Base-by-base conservation (phyloP, 2,888 invertebrate species). In the Liposcelis brunnea region DNA sequence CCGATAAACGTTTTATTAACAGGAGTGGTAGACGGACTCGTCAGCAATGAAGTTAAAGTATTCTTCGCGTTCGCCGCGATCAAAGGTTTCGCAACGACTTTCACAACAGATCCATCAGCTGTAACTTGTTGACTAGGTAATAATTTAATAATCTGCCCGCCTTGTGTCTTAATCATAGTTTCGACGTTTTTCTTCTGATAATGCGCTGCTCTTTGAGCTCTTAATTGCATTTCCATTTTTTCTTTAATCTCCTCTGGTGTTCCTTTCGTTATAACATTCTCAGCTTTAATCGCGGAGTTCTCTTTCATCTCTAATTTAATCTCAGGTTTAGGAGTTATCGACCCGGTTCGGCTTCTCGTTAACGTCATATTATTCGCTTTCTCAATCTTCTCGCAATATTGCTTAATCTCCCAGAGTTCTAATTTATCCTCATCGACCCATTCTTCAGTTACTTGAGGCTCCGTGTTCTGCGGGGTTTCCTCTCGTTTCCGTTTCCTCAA, bases 371-470 rank as follows among this genome's bases (percentile, higher is more conserved):
- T 47, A 16, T 46, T 45, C 21, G 31, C 35, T 11, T 44, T 33
- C 37, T 47, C 43, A 12, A 47, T 15, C 72, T 75, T 78, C 62
- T 91, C 90, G 16, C 86, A 86, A 60, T 89, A 91, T 56, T 84
- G 80, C 56, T 87, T 87, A 49, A 95, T 91, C 66, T 95, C 94
- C 94, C 94, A 95, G 33, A 97, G 64, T 59, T 95, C 94, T 37
- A 97, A 65, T 59, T 87, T 85, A 52, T 93, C 91, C 63, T 97
- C 95, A 53, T 91, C 90, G 0, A 93, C 83, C 95, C 95, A 95
- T 57, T 86, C 85, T 63, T 95, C 94, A 0, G 81, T 76, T 10
- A 94, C 87, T 68, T 90, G 87, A 1, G 95, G 94, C 59, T 93
- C 91, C 6, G 86, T 89, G 57, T 85, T 86, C 60, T 89, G 87